These are phyloP conservation scores for Limenitis camilla DNA, from an alignment of 2,888 invertebrate genomes.

Conservation along the genomic window DNA sequence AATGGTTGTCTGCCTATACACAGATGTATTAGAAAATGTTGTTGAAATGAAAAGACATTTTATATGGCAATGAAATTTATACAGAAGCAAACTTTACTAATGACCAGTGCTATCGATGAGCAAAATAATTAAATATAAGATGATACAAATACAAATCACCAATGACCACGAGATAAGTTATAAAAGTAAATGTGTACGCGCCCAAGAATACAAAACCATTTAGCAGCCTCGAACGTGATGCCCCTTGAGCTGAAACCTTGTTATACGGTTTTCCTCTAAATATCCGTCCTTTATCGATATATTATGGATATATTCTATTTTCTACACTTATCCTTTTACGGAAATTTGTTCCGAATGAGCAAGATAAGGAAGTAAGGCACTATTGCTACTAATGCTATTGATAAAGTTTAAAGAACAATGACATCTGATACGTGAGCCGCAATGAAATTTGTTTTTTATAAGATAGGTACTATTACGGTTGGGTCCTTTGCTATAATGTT, in stretches of 20 bases:
- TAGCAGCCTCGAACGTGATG: constrained; percentile 51
- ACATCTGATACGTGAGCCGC: constrained; percentile 4
- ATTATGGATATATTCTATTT: neutral
- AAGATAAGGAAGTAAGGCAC: constrained; percentile 10
- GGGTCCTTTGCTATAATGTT: neutral
- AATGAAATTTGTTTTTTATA: constrained; percentile 3
- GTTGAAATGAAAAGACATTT: no score
- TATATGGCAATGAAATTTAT: neutral
- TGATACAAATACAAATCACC: neutral
- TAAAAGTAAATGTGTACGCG: constrained; percentile 8
- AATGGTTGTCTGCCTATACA: no score
- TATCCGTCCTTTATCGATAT: neutral
- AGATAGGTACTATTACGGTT: neutral
- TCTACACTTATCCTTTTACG: neutral
- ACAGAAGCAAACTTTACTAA: neutral
- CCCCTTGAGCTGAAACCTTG: constrained; percentile 46
- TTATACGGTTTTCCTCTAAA: constrained; percentile 33
- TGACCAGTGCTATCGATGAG: no score
- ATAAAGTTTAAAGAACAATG: constrained; percentile 8
- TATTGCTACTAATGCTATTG: constrained; percentile 1
- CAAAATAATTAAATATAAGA: neutral
- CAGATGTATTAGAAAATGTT: no score
- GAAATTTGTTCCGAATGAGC: neutral
- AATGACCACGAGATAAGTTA: constrained; percentile 9
- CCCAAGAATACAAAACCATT: constrained; percentile 25